Percentiles rank a stretch among this genome's conserved stretches.
Conservation (phyloP, 2,888 invertebrate species). For the Cynaeus angustus region DNA sequence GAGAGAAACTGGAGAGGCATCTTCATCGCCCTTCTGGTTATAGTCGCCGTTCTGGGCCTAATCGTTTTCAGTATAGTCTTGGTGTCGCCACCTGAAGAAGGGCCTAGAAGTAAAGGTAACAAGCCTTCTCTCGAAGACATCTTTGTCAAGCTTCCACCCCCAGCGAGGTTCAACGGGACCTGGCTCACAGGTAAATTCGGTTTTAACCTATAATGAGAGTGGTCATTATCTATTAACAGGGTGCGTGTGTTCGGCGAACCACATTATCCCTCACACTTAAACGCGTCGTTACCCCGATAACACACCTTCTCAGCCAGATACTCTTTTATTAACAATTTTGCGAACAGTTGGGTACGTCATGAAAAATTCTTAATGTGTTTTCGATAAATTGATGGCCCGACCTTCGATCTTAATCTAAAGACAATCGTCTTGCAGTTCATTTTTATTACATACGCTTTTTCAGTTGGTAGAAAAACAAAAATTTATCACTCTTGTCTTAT, state of each 20-base stretch:
- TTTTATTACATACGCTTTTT: conserved; percentile 16
- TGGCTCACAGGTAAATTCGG: conserved; percentile 84
- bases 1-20: conserved; percentile 97
- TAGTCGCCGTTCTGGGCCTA: conserved; percentile 89
- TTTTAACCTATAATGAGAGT: conserved; percentile 20
- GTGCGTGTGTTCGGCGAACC: conserved; percentile 20
- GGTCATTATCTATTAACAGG: conserved; percentile 19
- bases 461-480: conserved; percentile 9
- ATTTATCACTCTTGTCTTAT: conserved; percentile 34
- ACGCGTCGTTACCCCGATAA: conserved; percentile 23
- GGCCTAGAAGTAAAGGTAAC: conserved; percentile 79
- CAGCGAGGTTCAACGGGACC: conserved; percentile 82
- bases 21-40: conserved; percentile 92
- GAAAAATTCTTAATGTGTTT: conserved; percentile 18
- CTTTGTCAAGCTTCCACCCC: conserved; percentile 72
- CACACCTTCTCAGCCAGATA: conserved; percentile 19
- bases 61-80: conserved; percentile 94
- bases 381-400: conserved; percentile 3
- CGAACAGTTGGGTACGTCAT: background rate
- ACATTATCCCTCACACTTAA: conserved; percentile 18
- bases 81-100: conserved; percentile 86
- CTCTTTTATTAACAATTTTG: conserved; percentile 18
- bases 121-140: conserved; percentile 83
- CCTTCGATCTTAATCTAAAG: too few species aligned
- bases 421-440: background rate